Conservation (phyloP, 2,888 invertebrate genomes). For the Heteromurus nitidus region DNA sequence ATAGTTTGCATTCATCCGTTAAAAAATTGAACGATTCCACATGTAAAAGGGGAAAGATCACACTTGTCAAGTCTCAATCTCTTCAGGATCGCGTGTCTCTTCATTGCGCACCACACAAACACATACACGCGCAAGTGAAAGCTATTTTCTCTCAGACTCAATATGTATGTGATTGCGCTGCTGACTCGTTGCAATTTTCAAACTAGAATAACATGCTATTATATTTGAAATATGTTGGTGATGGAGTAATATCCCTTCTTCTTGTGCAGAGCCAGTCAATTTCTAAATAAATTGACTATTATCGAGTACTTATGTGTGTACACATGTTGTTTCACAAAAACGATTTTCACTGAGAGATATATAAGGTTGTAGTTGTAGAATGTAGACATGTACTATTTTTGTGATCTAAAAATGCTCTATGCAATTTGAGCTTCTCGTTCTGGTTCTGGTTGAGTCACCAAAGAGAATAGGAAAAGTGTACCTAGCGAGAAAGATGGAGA, state of each 20-base stretch:
- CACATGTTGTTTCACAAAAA: too few species aligned
- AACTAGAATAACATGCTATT: background rate
- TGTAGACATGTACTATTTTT: too few species aligned
- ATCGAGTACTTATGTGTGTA: background rate
- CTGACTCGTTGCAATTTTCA: background rate
- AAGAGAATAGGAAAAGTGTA: background rate
- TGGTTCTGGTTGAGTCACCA: slow-evolving; percentile 14
- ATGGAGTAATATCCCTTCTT: slow-evolving; percentile 1
- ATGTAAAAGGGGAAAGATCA: too few species aligned
- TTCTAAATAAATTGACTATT: slow-evolving; percentile 22
- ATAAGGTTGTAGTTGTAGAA: too few species aligned
- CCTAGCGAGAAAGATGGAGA: background rate
- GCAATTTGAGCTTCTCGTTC: too few species aligned
- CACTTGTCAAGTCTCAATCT: background rate
- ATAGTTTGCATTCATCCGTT: background rate
- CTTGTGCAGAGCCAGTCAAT: slow-evolving; percentile 3
- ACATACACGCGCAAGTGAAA: too few species aligned
- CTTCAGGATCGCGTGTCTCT: background rate
- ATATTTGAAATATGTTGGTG: slow-evolving; percentile 1
- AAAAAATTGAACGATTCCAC: too few species aligned
- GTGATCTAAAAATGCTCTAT: too few species aligned
- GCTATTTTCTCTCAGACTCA: background rate
- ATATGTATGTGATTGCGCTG: too few species aligned
- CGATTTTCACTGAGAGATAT: too few species aligned
- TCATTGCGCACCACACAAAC: background rate